These are phyloP conservation scores for Monopis laevigella DNA, from an alignment of 2,888 invertebrate species.

Conservation along the genomic window DNA sequence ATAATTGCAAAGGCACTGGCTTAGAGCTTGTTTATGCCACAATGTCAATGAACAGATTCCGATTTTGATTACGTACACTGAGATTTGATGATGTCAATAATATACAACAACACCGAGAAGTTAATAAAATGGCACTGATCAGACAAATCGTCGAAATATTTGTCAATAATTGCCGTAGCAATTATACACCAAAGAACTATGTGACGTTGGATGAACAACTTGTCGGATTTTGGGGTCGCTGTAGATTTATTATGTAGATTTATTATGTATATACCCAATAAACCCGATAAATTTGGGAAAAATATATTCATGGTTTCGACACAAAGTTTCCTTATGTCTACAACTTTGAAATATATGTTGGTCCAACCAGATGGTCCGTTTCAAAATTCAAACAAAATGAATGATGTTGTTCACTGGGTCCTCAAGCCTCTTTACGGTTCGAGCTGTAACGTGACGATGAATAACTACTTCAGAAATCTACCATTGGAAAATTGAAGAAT, in stretches of 20 bases:
- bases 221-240: conserved; percentile 1
- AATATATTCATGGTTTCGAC: conserved; percentile 1
- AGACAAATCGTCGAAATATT: neutral
- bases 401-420: neutral
- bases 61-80: neutral
- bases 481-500: neutral
- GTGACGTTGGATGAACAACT: conserved; percentile 5
- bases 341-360: conserved; percentile 6
- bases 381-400: conserved; percentile 1
- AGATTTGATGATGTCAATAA: conserved; percentile 1
- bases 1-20: neutral
- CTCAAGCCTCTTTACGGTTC: neutral
- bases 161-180: neutral
- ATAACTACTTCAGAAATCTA: neutral
- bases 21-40: conserved; percentile 1
- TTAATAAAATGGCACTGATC: conserved; percentile 3
- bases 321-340: neutral
- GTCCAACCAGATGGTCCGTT: conserved; percentile 3
- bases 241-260: no score
- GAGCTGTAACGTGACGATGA: conserved; percentile 3
- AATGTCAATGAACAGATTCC: neutral
- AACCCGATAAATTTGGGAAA: conserved; percentile 4
- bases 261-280: neutral
- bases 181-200: neutral
- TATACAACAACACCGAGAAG: no score